Base-by-base conservation (phyloP, 2,888 invertebrate genomes). In the Mythimna impura region DNA sequence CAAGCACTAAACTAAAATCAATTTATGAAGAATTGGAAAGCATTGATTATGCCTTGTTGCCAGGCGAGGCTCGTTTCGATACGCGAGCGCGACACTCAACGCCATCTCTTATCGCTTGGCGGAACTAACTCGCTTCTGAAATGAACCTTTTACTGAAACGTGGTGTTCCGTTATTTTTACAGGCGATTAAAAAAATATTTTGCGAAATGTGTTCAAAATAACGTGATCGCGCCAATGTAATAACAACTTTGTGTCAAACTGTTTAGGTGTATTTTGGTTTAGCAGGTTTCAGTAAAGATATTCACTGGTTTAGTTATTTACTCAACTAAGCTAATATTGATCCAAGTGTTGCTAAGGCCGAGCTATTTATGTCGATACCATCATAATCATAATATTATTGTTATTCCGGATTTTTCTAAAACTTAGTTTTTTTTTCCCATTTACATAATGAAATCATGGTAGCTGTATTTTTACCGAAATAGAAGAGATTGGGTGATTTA, bases 61-160 rank as follows among this genome's bases (percentile, higher is more conserved):
- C 71, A 89, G 57, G 88, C 76, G 73, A 40, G 68, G 60, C 14
- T 50, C 52, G 65, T 71, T 78, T 43, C 9, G 54, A n/a, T 64
- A 61, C 65, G 43, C n/a, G 60, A 36, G 22, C 25, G 66, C 12
- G 47, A 83, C 89, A 5, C 36, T 76, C 81, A 88, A 52, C 90
- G 92, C 91, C 93, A 93, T 91, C 93, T 93, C 34, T 86, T 80
- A 70, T 52, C 60, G 12, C 2, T 25, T 10, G 10, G 12, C 0
- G 6, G 79, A 85, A 91, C 84, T 82, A 84, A 70, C 65, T 69
- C 9, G 22, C 71, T 71, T 40, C 66, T 75, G 64, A 66, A 66
- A 63, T 52, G 40, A 80, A 71, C 70, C 60, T 66, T 73, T n/a
- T 40, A 17, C 71, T 76, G 76, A 74, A 84, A 78, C 58, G 63